A percentile compares a stretch with the other conserved stretches of the same genome.
Evolutionary conservation across 1,140 invertebrate genomes (phyloP).

Genomic region (Lucilia cuprina): DNA sequence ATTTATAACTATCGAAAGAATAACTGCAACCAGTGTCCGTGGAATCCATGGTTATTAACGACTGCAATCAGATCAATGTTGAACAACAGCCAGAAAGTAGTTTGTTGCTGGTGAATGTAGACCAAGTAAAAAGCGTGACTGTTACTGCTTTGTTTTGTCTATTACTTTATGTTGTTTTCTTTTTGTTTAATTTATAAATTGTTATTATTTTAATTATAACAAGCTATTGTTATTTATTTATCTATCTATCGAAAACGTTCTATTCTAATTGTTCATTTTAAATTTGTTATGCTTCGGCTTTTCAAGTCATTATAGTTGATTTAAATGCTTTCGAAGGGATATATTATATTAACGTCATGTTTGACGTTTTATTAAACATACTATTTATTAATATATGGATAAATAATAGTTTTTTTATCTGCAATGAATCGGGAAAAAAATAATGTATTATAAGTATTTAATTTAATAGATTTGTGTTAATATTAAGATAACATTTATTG

Average conservation of each 20-base stretch:
- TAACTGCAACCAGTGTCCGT: conserved; percentile 40
- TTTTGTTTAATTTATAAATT: neutral
- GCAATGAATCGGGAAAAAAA: neutral
- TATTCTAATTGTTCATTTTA: neutral
- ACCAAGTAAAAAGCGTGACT: neutral
- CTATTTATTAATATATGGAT: neutral
- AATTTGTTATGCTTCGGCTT: neutral
- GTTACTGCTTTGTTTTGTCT: neutral
- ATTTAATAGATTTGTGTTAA: neutral
- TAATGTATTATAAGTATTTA: neutral
- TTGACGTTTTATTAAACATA: neutral
- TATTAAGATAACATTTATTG: neutral
- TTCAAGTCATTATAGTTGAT: neutral
- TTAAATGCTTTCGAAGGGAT: neutral
- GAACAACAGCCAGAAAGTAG: neutral
- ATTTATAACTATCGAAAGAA: conserved; percentile 40
- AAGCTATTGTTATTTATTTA: neutral
- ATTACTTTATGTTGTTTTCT: neutral
- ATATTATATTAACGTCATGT: neutral
- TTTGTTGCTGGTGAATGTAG: neutral
- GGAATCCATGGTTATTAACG: conserved; percentile 34
- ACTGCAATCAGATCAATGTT: neutral
- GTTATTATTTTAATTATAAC: neutral
- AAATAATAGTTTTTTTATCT: too few relatives aligned
- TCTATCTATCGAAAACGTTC: neutral